Evolutionary conservation across 2,797 vertebrate species (phyloP), one percentile per base, ranked within the genome.

Genomic region (Triplophysa bombifrons): DNA sequence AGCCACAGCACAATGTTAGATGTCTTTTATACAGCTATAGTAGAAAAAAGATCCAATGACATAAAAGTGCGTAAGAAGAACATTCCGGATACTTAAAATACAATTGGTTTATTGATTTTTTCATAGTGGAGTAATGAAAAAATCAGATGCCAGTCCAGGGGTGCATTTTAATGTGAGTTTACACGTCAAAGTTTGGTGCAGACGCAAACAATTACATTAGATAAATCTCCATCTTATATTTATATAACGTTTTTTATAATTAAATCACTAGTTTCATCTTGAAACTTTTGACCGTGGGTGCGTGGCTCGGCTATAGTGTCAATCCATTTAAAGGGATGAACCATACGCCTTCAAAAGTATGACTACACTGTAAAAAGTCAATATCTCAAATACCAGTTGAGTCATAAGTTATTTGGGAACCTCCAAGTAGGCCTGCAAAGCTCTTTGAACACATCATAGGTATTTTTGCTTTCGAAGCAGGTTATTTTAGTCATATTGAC

Each of bases 361-460:
- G 27, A 51, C 55, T 61, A 68, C 34, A 67, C 48, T 55, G 50
- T 75, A 13, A 27, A 65, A 68, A 69, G 58, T 61, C 76, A 2
- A 78, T 70, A 78, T 61, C n/a, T 78, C 27, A 70, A 63, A 70
- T 70, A 69, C 44, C 75, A 63, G 44, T 27, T 51, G 50, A 78
- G 41, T 78, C 75, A 50, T 63, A 19, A 61, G 9, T 50, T 50
- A 78, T 70, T 30, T 78, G n/a, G 13, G 55, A 10, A 34, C 48
- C 34, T 76, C 20, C 17, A 58, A 17, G 1, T 17, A 55, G 55
- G 12, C 34, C 38, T 30, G 25, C 48, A 51, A 63, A 70, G n/a
- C 41, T 13, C 64, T 25, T 76, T 30, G 48, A 16, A 61, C 30
- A 27, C 19, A 12, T 60, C 12, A 48, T 56, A 38, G n/a, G 9